Evolutionary conservation across 1,140 invertebrate genomes (phyloP), one percentile per base, ranked within the genome.

Genomic region (Goniozus legneri): DNA sequence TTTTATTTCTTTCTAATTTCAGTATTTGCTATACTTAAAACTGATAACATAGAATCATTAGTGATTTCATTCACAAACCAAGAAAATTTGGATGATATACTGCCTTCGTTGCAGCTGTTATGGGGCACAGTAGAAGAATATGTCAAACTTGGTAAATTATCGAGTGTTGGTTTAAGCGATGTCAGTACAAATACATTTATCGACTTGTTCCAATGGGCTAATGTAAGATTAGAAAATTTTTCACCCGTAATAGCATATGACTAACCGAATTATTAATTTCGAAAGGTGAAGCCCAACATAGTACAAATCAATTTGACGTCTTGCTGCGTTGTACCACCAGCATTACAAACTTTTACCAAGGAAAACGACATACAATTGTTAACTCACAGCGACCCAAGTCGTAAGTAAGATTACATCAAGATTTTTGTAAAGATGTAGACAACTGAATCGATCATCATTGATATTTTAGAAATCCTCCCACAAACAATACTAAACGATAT

Each of bases 251-350:
- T 27, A 27, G 21, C 24, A 27, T 6, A 27, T 27, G 10, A 6
- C 24, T 6, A 27, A 27, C 4, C 24, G 4, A 33, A 38, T 52
- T 30, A 52, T 39, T 39, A 37, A 53, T 52, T 75, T 57, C 7
- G 8, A 16, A 52, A 86, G 82, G 65, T 93, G 1, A 92, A 92
- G 60, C 95, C 95, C 13, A 84, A 82, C 52, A 93, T 96, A 45
- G 87, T 96, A 52, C 95, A 99, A 78, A 95, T 98, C 49, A 97
- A 95, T 77, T 80, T 98, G 37, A 87, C 92, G 1, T 89, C 88
- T 2, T 98, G 95, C 71, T 98, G 96, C 79, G 89, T 96, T 3
- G 95, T 98, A 47, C 94, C 95, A 10, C 85, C 89, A 15, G 85
- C 88, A 8, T 80, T 99, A 44, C 87, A 92, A 66, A 80, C 84